Conservation (phyloP, 1,140 invertebrate species). For the Drosophila navojoa region DNA sequence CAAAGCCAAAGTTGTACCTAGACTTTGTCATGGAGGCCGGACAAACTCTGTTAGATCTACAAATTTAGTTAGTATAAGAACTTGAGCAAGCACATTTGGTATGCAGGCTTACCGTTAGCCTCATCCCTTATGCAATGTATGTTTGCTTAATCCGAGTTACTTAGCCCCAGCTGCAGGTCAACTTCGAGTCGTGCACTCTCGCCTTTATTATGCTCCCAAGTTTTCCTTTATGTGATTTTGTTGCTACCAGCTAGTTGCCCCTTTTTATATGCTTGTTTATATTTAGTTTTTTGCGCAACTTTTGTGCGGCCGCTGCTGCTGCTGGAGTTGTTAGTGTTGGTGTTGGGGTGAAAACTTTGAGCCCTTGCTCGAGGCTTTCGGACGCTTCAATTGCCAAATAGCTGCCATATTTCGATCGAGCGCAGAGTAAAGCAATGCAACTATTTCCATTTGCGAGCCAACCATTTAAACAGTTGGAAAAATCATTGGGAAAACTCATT, state of each 20-base stretch:
- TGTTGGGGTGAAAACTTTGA: slow-evolving; percentile 44
- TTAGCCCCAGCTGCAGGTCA: not conserved
- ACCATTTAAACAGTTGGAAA: slow-evolving; percentile 53
- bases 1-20: not conserved
- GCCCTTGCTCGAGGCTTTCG: slow-evolving; percentile 12
- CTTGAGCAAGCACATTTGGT: not conserved
- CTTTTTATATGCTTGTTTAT: slow-evolving; percentile 21
- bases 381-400: slow-evolving; percentile 56
- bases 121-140: not conserved
- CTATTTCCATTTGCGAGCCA: slow-evolving; percentile 63
- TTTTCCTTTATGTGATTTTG: slow-evolving; percentile 20
- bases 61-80: not conserved
- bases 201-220: not conserved
- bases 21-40: not conserved
- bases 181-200: slow-evolving; percentile 8
- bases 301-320: slow-evolving; percentile 48
- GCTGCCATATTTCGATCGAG: slow-evolving; percentile 48
- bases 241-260: slow-evolving; percentile 36
- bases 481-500: slow-evolving; percentile 49
- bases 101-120: not conserved
- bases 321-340: slow-evolving; percentile 17
- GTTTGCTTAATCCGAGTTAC: not conserved
- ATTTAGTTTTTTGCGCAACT: slow-evolving; percentile 54
- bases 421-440: slow-evolving; percentile 50
- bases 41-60: not conserved